Conservation (phyloP, 1,140 invertebrate genomes). For the Penaeus indicus region DNA sequence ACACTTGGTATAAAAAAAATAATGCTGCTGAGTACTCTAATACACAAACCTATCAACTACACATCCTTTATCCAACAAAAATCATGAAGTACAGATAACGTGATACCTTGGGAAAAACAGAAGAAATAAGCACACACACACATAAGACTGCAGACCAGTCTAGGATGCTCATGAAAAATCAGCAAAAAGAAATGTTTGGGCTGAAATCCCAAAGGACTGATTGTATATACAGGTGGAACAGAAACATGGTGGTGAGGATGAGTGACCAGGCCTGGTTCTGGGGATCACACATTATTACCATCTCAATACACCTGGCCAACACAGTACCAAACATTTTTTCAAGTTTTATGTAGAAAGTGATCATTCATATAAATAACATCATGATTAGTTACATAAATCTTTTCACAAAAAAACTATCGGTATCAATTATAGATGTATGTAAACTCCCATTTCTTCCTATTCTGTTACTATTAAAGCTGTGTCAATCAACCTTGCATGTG, state of each 20-base stretch:
- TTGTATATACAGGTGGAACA: constrained; percentile 49
- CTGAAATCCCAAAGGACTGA: constrained; percentile 34
- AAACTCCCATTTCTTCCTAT: constrained; percentile 57
- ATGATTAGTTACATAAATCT: constrained; percentile 63
- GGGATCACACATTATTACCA: constrained; percentile 57
- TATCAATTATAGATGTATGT: constrained; percentile 64
- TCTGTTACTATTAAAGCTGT: constrained; percentile 63
- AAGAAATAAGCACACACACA: constrained; percentile 46
- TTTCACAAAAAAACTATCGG: constrained; percentile 60
- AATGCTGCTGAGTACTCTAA: constrained; percentile 52
- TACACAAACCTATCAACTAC: constrained; percentile 58
- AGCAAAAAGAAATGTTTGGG: constrained; percentile 45
- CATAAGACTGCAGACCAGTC: constrained; percentile 56
- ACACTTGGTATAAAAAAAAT: constrained; percentile 51
- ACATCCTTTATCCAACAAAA: constrained; percentile 56
- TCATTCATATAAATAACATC: constrained; percentile 65
- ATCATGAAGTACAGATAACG: constrained; percentile 45
- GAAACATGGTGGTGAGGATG: constrained; percentile 55
- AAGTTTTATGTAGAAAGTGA: constrained; percentile 63
- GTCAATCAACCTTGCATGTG: constrained; percentile 57
- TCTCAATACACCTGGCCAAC: constrained; percentile 56
- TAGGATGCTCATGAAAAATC: constrained; percentile 54
- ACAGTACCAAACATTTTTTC: constrained; percentile 63
- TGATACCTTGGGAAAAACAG: constrained; percentile 42
- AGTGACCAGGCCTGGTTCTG: constrained; percentile 36